These are phyloP conservation scores for Lepidurus couesii DNA, from an alignment of 1,140 invertebrate genomes.

Conservation along the genomic window DNA sequence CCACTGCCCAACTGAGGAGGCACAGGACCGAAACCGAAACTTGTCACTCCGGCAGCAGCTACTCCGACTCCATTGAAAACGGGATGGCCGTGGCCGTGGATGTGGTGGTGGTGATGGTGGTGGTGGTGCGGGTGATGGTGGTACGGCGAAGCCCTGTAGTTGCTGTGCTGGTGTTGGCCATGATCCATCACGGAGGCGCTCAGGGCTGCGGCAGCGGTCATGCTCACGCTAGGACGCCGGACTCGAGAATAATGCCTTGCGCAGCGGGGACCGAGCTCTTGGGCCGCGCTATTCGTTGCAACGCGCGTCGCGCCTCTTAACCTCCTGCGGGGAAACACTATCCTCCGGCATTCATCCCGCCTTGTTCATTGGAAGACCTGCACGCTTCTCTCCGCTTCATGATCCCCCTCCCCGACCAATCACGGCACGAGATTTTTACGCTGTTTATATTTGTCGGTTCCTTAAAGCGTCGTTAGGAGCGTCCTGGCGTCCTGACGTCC, in stretches of 20 bases:
- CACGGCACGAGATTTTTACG: not conserved
- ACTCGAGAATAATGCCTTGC: slow-evolving; percentile 35
- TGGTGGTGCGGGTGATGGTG: slow-evolving; percentile 26
- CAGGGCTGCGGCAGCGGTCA: slow-evolving; percentile 34
- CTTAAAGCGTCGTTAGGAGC: not conserved
- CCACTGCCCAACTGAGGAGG: slow-evolving; percentile 31
- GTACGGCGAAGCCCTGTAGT: not conserved
- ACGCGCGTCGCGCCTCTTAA: slow-evolving; percentile 16
- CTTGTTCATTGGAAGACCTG: not conserved
- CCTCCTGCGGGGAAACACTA: slow-evolving; percentile 20
- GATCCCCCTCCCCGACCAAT: not conserved
- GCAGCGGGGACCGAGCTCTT: slow-evolving; percentile 32
- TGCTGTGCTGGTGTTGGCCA: slow-evolving; percentile 30
- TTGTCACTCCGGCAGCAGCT: slow-evolving; percentile 23
- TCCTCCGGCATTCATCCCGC: slow-evolving; percentile 9
- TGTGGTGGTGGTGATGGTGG: slow-evolving; percentile 23
- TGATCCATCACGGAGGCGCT: slow-evolving; percentile 35
- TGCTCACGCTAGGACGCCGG: slow-evolving; percentile 35
- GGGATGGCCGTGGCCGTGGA: slow-evolving; percentile 21
- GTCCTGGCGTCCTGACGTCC: not conserved
- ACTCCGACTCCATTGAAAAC: slow-evolving; percentile 26
- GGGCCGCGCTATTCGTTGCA: slow-evolving; percentile 15
- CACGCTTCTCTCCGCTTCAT: slow-evolving; percentile 8
- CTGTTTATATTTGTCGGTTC: not conserved
- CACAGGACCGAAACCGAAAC: slow-evolving; percentile 33